Percentiles rank a stretch among this genome's conserved stretches.
Evolutionary conservation across 2,113 vertebrate species (phyloP).

Genomic region (Carassius gibelio): DNA sequence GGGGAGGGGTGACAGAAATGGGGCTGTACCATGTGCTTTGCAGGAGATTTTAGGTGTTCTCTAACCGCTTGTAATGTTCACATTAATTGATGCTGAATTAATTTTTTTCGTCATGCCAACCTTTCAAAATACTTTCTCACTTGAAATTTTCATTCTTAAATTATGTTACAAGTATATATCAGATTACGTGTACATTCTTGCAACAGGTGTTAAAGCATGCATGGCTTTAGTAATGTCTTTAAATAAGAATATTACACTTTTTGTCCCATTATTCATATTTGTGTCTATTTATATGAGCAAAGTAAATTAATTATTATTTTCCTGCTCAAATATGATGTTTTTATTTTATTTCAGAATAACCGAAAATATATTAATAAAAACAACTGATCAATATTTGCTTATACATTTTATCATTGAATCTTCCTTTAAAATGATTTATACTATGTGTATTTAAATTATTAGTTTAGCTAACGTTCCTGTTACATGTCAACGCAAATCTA

Average conservation of each 20-base stretch:
- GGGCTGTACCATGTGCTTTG: conserved; percentile 39
- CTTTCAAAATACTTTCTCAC: not conserved
- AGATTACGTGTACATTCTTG: not conserved
- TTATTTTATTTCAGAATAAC: not conserved
- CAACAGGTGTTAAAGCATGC: not conserved
- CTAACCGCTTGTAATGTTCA: not conserved
- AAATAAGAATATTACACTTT: not conserved
- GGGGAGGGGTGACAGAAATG: conserved; percentile 30
- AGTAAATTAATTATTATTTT: not conserved
- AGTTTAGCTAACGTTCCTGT: not conserved
- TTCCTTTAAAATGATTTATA: not conserved
- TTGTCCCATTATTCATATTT: not conserved
- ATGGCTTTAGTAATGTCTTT: not conserved
- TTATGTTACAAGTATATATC: not conserved
- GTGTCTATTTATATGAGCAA: not conserved
- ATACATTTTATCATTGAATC: not conserved
- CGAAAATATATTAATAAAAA: not conserved
- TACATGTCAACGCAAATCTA: not conserved
- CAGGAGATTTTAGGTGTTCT: not conserved
- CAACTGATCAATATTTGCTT: not conserved
- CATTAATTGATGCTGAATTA: not conserved
- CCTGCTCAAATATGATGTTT: not conserved
- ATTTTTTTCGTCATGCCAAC: not conserved
- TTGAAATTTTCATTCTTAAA: not conserved
- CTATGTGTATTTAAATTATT: not conserved